Percentiles rank a stretch among this genome's conserved stretches.
Evolutionary conservation across 2,888 invertebrate genomes (phyloP).

Genomic region (Molanna angustata): DNA sequence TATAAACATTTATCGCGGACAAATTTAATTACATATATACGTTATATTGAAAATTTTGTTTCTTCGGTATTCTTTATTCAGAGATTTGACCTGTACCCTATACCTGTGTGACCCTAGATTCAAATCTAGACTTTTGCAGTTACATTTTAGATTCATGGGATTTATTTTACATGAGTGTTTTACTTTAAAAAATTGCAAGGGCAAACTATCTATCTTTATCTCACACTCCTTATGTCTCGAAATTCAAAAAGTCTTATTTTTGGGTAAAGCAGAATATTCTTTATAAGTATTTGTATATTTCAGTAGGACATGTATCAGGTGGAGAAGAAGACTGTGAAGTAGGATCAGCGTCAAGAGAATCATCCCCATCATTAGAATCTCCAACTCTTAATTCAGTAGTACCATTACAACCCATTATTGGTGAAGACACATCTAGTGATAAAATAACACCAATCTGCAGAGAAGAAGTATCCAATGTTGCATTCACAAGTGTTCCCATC

Average conservation of each 20-base stretch:
- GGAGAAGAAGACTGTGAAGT: constrained; percentile 65
- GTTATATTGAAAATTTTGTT: too few species aligned
- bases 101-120: too few species aligned
- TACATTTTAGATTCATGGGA: too few species aligned
- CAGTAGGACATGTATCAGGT: constrained; percentile 29
- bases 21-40: too few species aligned
- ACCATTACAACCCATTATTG: constrained; percentile 27
- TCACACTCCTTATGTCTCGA: background rate
- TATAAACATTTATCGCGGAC: too few species aligned
- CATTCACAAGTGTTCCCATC: constrained; percentile 13
- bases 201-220: background rate
- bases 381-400: constrained; percentile 47
- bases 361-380: constrained; percentile 68
- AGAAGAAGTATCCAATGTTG: constrained; percentile 13
- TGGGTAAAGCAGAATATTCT: too few species aligned
- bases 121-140: too few species aligned
- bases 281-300: too few species aligned
- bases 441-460: background rate
- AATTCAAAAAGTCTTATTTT: background rate
- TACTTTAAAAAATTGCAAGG: background rate
- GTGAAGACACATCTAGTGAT: background rate
- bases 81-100: too few species aligned
- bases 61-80: too few species aligned
- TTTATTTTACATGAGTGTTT: too few species aligned
- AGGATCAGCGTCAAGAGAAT: constrained; percentile 64